phyloP scores from a whole-genome alignment of 2,113 vertebrate genomes.

The Odontophorus gujanensis region DNA sequence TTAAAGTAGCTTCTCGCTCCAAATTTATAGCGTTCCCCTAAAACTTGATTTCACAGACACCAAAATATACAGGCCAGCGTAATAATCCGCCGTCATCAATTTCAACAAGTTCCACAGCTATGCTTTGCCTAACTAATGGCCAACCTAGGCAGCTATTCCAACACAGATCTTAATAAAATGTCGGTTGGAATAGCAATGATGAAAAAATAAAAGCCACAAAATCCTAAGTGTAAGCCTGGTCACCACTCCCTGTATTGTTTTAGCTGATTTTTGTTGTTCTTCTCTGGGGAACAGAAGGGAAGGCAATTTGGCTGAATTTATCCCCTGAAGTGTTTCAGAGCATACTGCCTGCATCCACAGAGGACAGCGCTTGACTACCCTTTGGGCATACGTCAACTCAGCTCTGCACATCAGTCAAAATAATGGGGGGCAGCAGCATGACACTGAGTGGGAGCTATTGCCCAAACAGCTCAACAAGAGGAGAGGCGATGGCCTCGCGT shows the following conservation, averaged over 20 bases:
- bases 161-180: neutral
- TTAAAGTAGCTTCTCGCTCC: neutral
- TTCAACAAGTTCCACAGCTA: neutral
- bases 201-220: neutral
- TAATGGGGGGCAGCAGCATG: neutral
- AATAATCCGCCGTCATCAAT: neutral
- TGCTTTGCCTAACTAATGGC: neutral
- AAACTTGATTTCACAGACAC: neutral
- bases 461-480: neutral
- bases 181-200: neutral
- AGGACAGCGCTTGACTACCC: neutral
- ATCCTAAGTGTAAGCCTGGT: neutral
- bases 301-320: conserved; percentile 7
- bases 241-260: neutral
- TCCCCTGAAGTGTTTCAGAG: neutral
- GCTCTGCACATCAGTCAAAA: neutral
- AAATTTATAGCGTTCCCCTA: neutral
- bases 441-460: neutral
- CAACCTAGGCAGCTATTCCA: neutral
- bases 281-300: neutral
- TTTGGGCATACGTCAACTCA: neutral
- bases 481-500: neutral
- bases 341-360: neutral
- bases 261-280: neutral
- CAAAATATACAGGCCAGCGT: neutral